Conservation (phyloP, 2,113 vertebrate species). For the Tylochromis polylepis region DNA sequence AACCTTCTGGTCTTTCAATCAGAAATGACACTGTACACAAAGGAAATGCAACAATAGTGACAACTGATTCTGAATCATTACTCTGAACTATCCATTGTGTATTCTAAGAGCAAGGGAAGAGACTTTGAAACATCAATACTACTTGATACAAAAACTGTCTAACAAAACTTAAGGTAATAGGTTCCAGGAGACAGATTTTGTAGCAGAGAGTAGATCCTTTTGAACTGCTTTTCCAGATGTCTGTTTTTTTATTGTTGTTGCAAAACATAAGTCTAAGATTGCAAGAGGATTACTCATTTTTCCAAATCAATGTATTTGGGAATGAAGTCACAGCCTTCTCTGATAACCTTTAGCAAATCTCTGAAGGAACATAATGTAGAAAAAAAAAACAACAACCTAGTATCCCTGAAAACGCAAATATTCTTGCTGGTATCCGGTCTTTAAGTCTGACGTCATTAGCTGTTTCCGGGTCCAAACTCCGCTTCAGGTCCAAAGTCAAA, state of each 20-base stretch:
- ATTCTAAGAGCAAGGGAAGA: background rate
- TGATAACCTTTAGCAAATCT: background rate
- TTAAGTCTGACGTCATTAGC: no score
- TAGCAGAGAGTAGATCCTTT: background rate
- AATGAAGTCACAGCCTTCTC: background rate
- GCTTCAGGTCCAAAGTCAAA: no score
- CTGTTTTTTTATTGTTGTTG: background rate
- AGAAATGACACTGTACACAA: background rate
- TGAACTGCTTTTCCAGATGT: background rate
- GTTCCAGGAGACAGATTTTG: background rate
- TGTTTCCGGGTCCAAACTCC: no score
- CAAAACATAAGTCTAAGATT: background rate
- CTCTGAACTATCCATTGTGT: background rate
- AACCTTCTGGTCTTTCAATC: background rate
- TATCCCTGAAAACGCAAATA: background rate
- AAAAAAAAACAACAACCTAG: background rate
- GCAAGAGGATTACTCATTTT: background rate
- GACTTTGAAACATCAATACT: background rate
- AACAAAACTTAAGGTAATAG: background rate
- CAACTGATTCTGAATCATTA: background rate
- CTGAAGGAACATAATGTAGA: background rate
- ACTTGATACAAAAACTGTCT: background rate
- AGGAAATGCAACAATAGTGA: background rate
- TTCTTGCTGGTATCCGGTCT: background rate
- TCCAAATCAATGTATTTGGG: background rate